A percentile compares a stretch with the other conserved stretches of the same genome.
These are phyloP conservation scores for Ahaetulla prasina DNA, from an alignment of 2,113 vertebrate species.

Conservation along the genomic window DNA sequence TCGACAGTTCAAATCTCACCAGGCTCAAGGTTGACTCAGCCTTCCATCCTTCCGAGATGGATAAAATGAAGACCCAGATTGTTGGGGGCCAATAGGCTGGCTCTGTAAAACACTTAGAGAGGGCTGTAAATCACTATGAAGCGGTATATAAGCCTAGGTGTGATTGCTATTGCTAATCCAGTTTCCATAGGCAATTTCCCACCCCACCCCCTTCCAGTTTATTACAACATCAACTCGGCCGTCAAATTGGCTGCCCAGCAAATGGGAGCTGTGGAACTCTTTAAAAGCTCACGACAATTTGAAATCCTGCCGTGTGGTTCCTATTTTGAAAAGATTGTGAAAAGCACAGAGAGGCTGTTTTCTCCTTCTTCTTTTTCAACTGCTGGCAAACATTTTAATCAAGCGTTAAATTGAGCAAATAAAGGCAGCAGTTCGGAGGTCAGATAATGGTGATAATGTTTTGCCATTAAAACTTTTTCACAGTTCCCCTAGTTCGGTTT, in stretches of 20 bases:
- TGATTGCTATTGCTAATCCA: no score
- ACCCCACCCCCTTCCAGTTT: not conserved
- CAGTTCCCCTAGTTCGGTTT: slow-evolving; percentile 4
- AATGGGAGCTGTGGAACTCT: not conserved
- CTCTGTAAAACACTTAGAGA: no score
- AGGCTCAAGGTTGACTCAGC: no score
- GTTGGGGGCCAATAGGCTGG: no score
- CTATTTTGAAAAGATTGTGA: not conserved
- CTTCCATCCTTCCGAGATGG: no score
- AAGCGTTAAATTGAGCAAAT: slow-evolving; percentile 24
- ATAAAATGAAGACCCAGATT: no score
- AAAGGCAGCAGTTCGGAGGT: slow-evolving; percentile 2
- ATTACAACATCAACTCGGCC: not conserved
- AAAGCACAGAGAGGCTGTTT: not conserved
- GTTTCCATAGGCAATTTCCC: not conserved
- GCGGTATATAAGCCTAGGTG: no score
- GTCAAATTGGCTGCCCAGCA: not conserved
- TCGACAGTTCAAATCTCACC: no score
- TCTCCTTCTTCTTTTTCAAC: not conserved
- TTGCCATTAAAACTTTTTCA: slow-evolving; percentile 17
- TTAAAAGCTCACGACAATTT: not conserved
- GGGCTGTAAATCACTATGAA: no score
- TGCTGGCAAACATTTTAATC: slow-evolving; percentile 16
- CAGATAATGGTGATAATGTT: not conserved
- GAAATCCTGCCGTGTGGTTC: not conserved